Base-by-base conservation (phyloP, 2,797 vertebrate genomes). In the Characodon lateralis region DNA sequence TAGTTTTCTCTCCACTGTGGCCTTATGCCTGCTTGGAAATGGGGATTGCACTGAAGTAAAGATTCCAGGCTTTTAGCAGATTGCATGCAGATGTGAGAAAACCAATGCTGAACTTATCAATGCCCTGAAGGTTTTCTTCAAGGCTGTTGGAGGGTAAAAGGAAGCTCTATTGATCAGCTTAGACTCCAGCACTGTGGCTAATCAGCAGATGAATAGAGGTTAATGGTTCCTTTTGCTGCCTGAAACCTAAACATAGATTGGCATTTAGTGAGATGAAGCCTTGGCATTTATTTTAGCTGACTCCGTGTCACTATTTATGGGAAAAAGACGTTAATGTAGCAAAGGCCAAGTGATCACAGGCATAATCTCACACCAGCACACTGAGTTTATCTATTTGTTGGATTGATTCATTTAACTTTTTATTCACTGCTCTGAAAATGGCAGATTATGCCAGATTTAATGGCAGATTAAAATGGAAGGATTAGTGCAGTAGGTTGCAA, bases 171-270 rank as follows among this genome's bases (percentile, higher is more conserved):
- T 73, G 92, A 94, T 93, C 89, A 51, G 78, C 51, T 80, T 80
- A 63, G 90, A 92, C 81, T 88, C 35, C 39, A 71, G 74, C 79
- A 73, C 65, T 3, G 85, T 72, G 58, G 84, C 91, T 89, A 82
- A 85, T 91, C 87, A 72, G 89, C 74, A 85, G 78, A 83, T 81
- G 89, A 90, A 90, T 86, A 26, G 90, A 91, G 90, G 92, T 89
- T 93, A 93, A 92, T 91, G 84, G 78, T 79, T 70, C 78, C 14
- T 69, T 56, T 83, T 35, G 72, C 74, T 41, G 84, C 73, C 76
- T 86, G 86, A 85, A 91, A 90, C 88, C 84, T 85, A 84, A 85
- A 84, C 91, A 92, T 92, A 74, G 90, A 91, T 91, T 87, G 91
- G 77, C 88, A 85, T 91, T 91, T 88, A 89, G 84, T 58, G 76